These are phyloP conservation scores for Eristalis intricaria DNA, from an alignment of 2,888 invertebrate species.

Conservation along the genomic window DNA sequence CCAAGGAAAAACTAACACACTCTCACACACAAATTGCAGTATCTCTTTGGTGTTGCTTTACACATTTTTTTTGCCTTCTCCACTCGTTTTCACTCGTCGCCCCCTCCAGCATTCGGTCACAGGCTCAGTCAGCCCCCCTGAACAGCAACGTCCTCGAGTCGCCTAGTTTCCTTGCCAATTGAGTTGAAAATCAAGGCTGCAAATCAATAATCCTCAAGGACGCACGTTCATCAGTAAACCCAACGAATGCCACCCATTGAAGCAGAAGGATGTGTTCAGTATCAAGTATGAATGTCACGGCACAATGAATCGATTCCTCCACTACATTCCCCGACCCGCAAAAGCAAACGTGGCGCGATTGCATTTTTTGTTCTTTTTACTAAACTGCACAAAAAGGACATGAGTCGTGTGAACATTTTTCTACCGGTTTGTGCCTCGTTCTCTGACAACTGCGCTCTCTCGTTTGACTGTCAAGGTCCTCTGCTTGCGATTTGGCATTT, in stretches of 20 bases:
- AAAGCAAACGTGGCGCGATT: too few species aligned
- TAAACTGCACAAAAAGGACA: too few species aligned
- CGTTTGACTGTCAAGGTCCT: too few species aligned
- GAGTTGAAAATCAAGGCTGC: conserved; percentile 53
- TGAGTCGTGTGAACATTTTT: too few species aligned
- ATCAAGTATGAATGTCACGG: conserved; percentile 43
- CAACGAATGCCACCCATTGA: conserved; percentile 22
- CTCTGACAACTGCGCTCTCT: too few species aligned
- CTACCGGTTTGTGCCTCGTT: too few species aligned
- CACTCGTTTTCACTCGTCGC: not conserved
- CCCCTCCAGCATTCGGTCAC: not conserved
- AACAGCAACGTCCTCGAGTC: conserved; percentile 38
- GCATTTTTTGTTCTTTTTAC: not conserved
- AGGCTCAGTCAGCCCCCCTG: conserved; percentile 5
- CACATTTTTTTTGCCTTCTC: not conserved
- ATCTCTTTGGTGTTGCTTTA: conserved; percentile 9
- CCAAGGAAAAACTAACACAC: not conserved
- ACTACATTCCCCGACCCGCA: not conserved
- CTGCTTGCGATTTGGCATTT: too few species aligned
- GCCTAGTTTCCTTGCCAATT: conserved; percentile 53
- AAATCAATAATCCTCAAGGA: conserved; percentile 64
- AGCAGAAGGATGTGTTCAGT: not conserved
- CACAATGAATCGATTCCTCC: conserved; percentile 40
- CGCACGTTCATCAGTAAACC: conserved; percentile 47
- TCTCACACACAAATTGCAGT: not conserved